phyloP scores from a whole-genome alignment of 2,888 invertebrate genomes.

The Tineola bisselliella region DNA sequence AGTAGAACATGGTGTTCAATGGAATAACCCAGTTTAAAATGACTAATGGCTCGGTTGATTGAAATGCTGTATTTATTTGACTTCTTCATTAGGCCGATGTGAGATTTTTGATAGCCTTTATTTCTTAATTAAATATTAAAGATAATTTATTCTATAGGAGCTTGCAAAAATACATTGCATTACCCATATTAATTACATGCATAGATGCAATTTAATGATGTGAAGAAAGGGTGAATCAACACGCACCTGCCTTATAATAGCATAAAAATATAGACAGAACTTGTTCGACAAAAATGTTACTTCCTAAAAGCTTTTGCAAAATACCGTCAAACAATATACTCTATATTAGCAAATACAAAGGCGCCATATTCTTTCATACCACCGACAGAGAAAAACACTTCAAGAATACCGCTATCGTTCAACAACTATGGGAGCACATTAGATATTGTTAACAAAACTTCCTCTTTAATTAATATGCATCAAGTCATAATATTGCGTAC shows the following conservation, averaged over 20 bases:
- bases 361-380: slow-evolving; percentile 4
- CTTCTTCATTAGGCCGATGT: background rate
- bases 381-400: slow-evolving; percentile 19
- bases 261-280: background rate
- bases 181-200: too few species aligned
- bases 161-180: too few species aligned
- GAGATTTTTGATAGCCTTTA: background rate
- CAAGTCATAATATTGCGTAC: slow-evolving; percentile 58
- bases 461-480: slow-evolving; percentile 65
- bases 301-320: background rate
- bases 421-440: slow-evolving; percentile 46
- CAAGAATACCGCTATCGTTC: slow-evolving; percentile 53
- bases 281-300: background rate
- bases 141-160: background rate
- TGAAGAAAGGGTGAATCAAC: too few species aligned
- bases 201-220: too few species aligned
- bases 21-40: slow-evolving; percentile 54
- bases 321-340: background rate
- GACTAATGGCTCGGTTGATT: background rate
- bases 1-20: slow-evolving; percentile 51
- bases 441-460: slow-evolving; percentile 69
- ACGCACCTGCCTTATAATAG: background rate
- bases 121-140: background rate
- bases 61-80: background rate
- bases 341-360: background rate